phyloP scores from a whole-genome alignment of 2,888 invertebrate species.

The Volucella zonaria region DNA sequence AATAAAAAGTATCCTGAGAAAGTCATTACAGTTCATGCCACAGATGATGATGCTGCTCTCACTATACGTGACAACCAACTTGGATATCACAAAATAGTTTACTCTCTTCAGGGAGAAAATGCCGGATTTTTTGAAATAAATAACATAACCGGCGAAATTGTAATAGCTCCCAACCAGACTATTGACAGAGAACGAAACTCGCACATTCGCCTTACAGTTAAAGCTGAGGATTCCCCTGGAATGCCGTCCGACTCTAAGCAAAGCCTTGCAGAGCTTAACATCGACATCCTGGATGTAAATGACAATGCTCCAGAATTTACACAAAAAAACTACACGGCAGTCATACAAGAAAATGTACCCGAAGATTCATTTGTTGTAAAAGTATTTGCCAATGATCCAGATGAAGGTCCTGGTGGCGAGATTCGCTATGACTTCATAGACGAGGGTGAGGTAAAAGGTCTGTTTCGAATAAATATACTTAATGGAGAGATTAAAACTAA shows the following conservation, averaged over 20 bases:
- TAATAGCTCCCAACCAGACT: constrained; percentile 86
- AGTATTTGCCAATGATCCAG: constrained; percentile 89
- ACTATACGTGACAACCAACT: constrained; percentile 84
- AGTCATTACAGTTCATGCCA: constrained; percentile 87
- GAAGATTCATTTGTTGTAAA: constrained; percentile 87
- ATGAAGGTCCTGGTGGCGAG: constrained; percentile 88
- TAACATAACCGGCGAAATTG: constrained; percentile 87
- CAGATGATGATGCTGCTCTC: constrained; percentile 87
- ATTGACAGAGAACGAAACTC: constrained; percentile 90
- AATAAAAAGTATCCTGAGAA: constrained; percentile 87
- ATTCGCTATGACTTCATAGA: constrained; percentile 89
- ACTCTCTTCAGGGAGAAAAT: constrained; percentile 89
- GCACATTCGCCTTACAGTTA: constrained; percentile 87
- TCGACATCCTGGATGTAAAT: constrained; percentile 90
- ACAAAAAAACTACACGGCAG: constrained; percentile 86
- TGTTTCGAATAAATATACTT: constrained; percentile 86
- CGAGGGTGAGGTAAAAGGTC: constrained; percentile 88
- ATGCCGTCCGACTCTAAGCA: constrained; percentile 87
- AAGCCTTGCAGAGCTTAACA: constrained; percentile 85
- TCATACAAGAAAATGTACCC: constrained; percentile 90
- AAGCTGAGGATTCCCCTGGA: constrained; percentile 90
- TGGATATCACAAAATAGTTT: constrained; percentile 88
- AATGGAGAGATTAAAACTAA: constrained; percentile 88
- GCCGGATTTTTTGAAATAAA: constrained; percentile 89
- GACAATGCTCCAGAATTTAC: constrained; percentile 89